A percentile compares a stretch with the other conserved stretches of the same genome.
Evolutionary conservation across 1,140 invertebrate genomes (phyloP).

Genomic region (Tenebrio molitor): DNA sequence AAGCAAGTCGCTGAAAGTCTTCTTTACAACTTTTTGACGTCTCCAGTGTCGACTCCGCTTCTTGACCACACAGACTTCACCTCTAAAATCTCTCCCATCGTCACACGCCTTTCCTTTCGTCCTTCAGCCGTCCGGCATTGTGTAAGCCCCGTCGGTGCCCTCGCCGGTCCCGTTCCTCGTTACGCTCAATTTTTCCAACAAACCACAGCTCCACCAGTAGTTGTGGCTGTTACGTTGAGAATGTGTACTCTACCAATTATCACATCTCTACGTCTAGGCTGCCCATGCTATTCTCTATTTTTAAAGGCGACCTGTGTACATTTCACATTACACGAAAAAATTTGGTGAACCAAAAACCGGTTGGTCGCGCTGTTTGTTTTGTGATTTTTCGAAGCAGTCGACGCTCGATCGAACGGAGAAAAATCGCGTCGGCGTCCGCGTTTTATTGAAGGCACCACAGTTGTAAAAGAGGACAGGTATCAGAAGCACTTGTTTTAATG

Average conservation of each 20-base stretch:
- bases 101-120: no score
- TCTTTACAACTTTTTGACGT: no score
- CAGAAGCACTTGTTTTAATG: conserved; percentile 56
- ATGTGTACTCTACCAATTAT: conserved; percentile 50
- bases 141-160: no score
- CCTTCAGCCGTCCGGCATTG: no score
- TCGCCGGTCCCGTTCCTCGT: conserved; percentile 7
- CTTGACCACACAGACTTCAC: no score
- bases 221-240: conserved; percentile 51
- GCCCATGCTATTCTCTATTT: conserved; percentile 51
- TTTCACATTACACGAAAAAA: conserved; percentile 56
- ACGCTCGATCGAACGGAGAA: neutral
- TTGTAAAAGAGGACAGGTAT: conserved; percentile 51
- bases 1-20: no score
- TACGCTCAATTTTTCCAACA: conserved; percentile 34
- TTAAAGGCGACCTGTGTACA: conserved; percentile 51
- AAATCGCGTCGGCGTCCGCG: conserved; percentile 26
- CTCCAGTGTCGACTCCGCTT: no score
- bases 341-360: conserved; percentile 54
- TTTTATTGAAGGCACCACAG: conserved; percentile 45
- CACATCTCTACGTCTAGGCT: conserved; percentile 52
- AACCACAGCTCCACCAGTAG: conserved; percentile 44
- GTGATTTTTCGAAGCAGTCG: conserved; percentile 42
- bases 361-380: conserved; percentile 45
- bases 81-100: no score